Base-by-base conservation (phyloP, 1,140 invertebrate genomes). In the Triops longicaudatus region DNA sequence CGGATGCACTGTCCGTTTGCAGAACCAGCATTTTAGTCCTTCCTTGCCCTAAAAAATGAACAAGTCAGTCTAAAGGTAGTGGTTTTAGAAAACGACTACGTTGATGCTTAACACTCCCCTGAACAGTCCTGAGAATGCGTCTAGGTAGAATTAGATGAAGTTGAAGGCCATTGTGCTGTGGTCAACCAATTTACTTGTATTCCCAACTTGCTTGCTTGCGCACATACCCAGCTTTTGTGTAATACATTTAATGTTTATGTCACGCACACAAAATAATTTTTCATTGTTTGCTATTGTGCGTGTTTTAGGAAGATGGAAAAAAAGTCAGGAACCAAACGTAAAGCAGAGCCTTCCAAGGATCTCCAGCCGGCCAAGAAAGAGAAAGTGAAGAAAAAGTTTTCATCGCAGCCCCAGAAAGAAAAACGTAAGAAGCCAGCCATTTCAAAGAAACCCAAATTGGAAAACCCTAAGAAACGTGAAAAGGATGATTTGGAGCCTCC, bases 401-500 rank as follows among this genome's bases (percentile, higher is more conserved):
- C 50, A 5, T 4, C n/a, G 10, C 50, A 37, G 31, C 31, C 31
- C 31, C 31, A 6, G 22, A 63, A 63, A 4, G 50, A 63, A 63
- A 63, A 63, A 22, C 50, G 14, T 0, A 63, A n/a, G 14, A 22
- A 63, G 7, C 4, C 0, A 2, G 10, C 50, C 10, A 0, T 63
- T 63, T 63, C 50, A 5, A 63, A 63, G n/a, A 63, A 63, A 63
- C 50, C n/a, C 5, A 63, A 63, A 63, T 63, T 63, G 50, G 50
- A 63, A 17, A 63, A 17, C 6, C 50, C 14, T 4, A 17, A 63
- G 50, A 63, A 63, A 63, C 14, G 17, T 63, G 50, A 63, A 22
- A 63, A 63, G 14, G 50, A 63, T n/a, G 14, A 17, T 63, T n/a
- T n/a, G 22, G 22, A 17, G 6, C 3, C 9, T n/a, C 10, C 3